A percentile compares a stretch with the other conserved stretches of the same genome.
Conservation (phyloP, 2,797 vertebrate genomes). For the Alosa sapidissima region DNA sequence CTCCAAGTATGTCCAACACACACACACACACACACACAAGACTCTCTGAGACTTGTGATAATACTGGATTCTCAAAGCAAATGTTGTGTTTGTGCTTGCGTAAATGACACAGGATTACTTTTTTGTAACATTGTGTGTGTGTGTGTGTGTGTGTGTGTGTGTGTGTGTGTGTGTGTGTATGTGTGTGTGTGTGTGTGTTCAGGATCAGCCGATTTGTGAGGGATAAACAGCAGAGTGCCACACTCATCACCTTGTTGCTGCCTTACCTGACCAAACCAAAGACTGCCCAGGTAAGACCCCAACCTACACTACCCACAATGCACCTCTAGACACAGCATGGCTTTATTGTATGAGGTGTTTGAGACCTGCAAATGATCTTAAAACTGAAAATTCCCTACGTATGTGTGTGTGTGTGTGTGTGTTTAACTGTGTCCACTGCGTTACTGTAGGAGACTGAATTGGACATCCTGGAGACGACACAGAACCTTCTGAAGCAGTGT, state of each 20-base stretch:
- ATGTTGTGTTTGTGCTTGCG: neutral
- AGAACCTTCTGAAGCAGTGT: conserved; percentile 88
- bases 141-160: conserved; percentile 16
- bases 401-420: neutral
- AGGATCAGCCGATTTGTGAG: conserved; percentile 92
- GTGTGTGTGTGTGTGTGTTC: conserved; percentile 31
- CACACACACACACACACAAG: neutral
- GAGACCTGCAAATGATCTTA: no score
- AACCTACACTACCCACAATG: neutral
- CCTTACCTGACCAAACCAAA: conserved; percentile 85
- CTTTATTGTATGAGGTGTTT: no score
- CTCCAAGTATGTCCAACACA: conserved; percentile 83
- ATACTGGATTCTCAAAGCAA: neutral
- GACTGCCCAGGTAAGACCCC: conserved; percentile 76
- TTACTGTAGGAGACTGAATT: conserved; percentile 84
- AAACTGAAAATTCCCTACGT: no score
- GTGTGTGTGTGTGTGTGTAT: neutral
- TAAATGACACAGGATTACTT: neutral
- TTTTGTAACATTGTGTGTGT: neutral
- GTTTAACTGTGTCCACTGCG: neutral
- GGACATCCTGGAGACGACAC: conserved; percentile 88
- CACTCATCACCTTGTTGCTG: conserved; percentile 86
- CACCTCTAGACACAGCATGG: neutral
- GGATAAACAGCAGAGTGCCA: conserved; percentile 87
- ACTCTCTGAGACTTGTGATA: neutral